Evolutionary conservation across 1,140 invertebrate species (phyloP).

Genomic region (Bombus sylvicola): DNA sequence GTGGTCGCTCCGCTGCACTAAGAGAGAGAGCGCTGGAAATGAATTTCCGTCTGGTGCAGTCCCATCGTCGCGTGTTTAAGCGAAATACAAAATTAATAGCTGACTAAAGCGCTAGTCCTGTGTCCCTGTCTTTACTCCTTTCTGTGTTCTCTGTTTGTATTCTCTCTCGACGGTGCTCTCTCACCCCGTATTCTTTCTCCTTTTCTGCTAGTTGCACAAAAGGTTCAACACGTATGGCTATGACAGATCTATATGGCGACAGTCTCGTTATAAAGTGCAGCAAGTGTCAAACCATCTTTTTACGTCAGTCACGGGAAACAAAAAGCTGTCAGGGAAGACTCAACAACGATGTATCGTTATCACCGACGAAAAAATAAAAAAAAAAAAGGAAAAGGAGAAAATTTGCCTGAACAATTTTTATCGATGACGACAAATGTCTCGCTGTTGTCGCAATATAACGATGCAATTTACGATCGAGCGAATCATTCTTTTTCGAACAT

Average conservation of each 20-base stretch:
- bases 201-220: background rate
- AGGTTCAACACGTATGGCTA: background rate
- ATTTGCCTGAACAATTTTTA: slow-evolving; percentile 5
- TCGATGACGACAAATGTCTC: background rate
- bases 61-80: slow-evolving; percentile 66
- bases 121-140: slow-evolving; percentile 22
- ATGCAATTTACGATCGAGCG: background rate
- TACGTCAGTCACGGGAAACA: background rate
- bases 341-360: slow-evolving; percentile 37
- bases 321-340: background rate
- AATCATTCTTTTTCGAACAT: background rate
- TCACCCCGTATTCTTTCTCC: background rate
- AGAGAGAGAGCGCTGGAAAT: slow-evolving; percentile 53
- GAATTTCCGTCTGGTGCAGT: slow-evolving; percentile 66
- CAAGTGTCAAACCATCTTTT: slow-evolving; percentile 25
- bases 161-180: background rate
- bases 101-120: slow-evolving; percentile 34
- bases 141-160: slow-evolving; percentile 15
- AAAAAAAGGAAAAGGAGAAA: background rate
- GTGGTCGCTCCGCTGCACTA: slow-evolving; percentile 46
- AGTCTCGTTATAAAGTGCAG: slow-evolving; percentile 18
- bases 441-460: background rate
- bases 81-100: slow-evolving; percentile 71
- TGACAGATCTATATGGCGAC: slow-evolving; percentile 26
- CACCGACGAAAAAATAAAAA: background rate